Evolutionary conservation across 2,113 vertebrate genomes (phyloP).

Genomic region (Scopus umbretta): DNA sequence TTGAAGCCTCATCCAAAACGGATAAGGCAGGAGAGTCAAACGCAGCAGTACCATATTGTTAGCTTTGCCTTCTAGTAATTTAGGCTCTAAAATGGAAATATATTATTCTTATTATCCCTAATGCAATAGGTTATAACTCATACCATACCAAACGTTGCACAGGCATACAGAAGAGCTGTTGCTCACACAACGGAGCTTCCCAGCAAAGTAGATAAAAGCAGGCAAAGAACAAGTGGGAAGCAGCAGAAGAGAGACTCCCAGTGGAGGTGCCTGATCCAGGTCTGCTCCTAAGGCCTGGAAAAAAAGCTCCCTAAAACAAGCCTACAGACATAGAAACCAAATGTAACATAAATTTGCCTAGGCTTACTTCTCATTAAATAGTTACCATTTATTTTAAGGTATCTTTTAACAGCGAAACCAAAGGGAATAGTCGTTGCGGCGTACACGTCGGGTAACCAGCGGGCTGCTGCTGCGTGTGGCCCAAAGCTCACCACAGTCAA

Average conservation of each 20-base stretch:
- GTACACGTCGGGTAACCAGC: fast-evolving
- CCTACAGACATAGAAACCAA: neutral
- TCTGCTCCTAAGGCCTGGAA: neutral
- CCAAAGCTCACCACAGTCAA: neutral
- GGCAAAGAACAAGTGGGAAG: neutral
- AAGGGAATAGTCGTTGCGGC: neutral
- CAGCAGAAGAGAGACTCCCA: neutral
- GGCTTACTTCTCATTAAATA: neutral
- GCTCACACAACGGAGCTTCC: neutral
- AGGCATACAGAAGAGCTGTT: neutral
- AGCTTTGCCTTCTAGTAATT: neutral
- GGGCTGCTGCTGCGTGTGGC: neutral
- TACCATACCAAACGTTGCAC: neutral
- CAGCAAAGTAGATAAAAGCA: neutral
- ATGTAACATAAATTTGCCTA: neutral
- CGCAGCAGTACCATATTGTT: neutral
- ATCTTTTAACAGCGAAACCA: neutral
- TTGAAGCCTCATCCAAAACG: neutral
- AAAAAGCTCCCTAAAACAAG: neutral
- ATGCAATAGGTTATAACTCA: neutral
- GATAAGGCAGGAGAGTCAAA: neutral
- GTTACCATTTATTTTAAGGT: neutral
- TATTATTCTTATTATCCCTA: neutral
- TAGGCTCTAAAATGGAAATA: neutral
- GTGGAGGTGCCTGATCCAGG: neutral